Base-by-base conservation (phyloP, 2,797 vertebrate species). In the Pteronotus mesoamericanus region DNA sequence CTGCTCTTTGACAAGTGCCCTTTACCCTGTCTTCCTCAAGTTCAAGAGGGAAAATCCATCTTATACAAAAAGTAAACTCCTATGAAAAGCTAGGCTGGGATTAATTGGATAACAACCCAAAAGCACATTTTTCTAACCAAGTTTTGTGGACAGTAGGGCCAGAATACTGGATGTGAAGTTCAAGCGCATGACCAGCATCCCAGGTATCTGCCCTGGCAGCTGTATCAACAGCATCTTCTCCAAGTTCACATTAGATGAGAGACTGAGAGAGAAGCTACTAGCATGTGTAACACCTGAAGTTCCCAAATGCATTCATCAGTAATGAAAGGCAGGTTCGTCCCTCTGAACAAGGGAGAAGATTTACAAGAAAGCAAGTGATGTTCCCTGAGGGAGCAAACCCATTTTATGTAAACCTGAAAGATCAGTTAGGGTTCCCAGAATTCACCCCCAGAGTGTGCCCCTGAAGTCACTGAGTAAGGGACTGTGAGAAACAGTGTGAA, bases 361-460 rank as follows among this genome's bases (percentile, higher is more conserved):
- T 97, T 97, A 97, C 97, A 94, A 96, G 97, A 98, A 97, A 92
- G 80, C 68, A 75, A 88, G 86, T 68, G 44, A 22, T 77, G 9
- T 96, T 96, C 95, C 94, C 93, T 21, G 93, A 95, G 94, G 80
- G 84, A 94, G 71, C 9, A 94, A 97, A 96, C 96, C 96, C 96
- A 86, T 51, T 95, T 74, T 37, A 96, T 94, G 97, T 95, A 95
- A 98, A 97, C 96, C 96, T 94, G 97, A 98, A 97, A 98, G 96
- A 97, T 97, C 97, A 96, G 97, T 98, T 97, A 96, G 96, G 96
- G 96, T 98, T 98, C 97, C 97, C 97, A 97, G 97, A 98, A 98
- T 74, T 98, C 93, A 96, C 80, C 97, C 97, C 95, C 96, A 22
- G 66, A 91, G 75, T 72, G 77, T 80, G 82, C 88, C 92, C 94